Evolutionary conservation across 2,113 vertebrate species (phyloP).

Genomic region (Lates calcarifer): DNA sequence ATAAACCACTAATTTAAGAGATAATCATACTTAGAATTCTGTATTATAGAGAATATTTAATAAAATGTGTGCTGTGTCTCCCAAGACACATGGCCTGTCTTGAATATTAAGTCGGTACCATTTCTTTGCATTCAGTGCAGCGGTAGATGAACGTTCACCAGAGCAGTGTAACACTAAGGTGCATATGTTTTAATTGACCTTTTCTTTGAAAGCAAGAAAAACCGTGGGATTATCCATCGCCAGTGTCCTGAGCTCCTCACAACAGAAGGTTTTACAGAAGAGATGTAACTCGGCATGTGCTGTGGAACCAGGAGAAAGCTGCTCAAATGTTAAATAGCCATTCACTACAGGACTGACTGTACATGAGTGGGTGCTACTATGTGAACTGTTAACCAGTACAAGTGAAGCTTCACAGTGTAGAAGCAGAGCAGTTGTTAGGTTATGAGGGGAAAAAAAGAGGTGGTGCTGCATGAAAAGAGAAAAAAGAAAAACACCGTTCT

Average conservation of each 20-base stretch:
- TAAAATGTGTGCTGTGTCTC: constrained; percentile 1
- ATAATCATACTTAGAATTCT: constrained; percentile 31
- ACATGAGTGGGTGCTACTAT: constrained; percentile 12
- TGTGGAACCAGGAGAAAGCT: constrained; percentile 45
- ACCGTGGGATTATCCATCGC: constrained; percentile 39
- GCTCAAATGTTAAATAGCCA: constrained; percentile 28
- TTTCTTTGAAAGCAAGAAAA: constrained; percentile 34
- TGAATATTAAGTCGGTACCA: constrained; percentile 12
- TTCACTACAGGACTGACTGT: constrained; percentile 24
- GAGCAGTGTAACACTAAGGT: constrained; percentile 33
- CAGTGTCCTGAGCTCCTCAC: constrained; percentile 41
- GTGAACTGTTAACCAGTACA: constrained; percentile 23
- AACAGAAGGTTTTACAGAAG: constrained; percentile 13
- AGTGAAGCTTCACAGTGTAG: constrained; percentile 52
- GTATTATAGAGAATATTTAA: constrained; percentile 24
- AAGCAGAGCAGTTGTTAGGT: constrained; percentile 55
- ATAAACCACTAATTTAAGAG: constrained; percentile 40
- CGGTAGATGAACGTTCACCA: constrained; percentile 4
- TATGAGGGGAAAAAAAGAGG: constrained; percentile 22
- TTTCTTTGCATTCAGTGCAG: constrained; percentile 65
- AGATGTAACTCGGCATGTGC: constrained; percentile 21
- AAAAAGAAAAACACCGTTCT: constrained; percentile 45
- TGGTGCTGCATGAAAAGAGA: constrained; percentile 64
- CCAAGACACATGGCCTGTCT: not conserved
- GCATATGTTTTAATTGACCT: constrained; percentile 58